Evolutionary conservation across 1,140 invertebrate species (phyloP).

Genomic region (Drosophila willistoni): DNA sequence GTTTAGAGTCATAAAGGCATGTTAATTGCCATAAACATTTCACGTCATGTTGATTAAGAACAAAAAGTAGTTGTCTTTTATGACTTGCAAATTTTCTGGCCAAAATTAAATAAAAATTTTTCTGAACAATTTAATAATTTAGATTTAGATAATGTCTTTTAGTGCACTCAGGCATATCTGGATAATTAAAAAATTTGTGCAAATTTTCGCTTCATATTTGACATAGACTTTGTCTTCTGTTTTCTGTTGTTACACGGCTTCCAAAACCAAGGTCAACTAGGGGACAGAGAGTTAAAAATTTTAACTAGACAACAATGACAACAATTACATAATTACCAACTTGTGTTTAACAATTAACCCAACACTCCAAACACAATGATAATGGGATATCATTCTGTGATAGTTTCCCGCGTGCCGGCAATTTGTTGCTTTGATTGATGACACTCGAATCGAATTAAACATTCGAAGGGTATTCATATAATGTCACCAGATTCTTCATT

Average conservation of each 20-base stretch:
- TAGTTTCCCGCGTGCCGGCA: slow-evolving; percentile 29
- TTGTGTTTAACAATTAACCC: slow-evolving; percentile 70
- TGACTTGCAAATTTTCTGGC: too few relatives aligned
- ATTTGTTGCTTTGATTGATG: slow-evolving; percentile 67
- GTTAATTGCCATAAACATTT: too few relatives aligned
- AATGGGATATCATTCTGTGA: not conserved
- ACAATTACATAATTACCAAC: slow-evolving; percentile 77
- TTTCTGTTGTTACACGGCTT: slow-evolving; percentile 45
- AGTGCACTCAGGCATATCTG: not conserved
- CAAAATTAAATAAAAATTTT: too few relatives aligned
- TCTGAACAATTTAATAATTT: slow-evolving; percentile 4
- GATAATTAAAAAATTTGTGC: slow-evolving; percentile 23
- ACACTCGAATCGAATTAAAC: slow-evolving; percentile 52
- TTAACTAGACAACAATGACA: slow-evolving; percentile 27
- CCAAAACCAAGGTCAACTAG: slow-evolving; percentile 42
- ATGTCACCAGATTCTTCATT: slow-evolving; percentile 18
- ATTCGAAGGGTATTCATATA: slow-evolving; percentile 18
- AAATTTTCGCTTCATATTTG: slow-evolving; percentile 34
- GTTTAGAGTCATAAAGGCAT: too few relatives aligned
- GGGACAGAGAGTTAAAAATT: not conserved
- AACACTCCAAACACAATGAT: slow-evolving; percentile 33
- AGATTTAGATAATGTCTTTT: slow-evolving; percentile 17
- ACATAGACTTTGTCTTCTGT: slow-evolving; percentile 31
- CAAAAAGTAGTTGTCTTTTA: too few relatives aligned
- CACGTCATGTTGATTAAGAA: too few relatives aligned